Percentiles rank a stretch among this genome's conserved stretches.
phyloP scores from a whole-genome alignment of 2,797 vertebrate species.

The Coregonus ussuriensis region DNA sequence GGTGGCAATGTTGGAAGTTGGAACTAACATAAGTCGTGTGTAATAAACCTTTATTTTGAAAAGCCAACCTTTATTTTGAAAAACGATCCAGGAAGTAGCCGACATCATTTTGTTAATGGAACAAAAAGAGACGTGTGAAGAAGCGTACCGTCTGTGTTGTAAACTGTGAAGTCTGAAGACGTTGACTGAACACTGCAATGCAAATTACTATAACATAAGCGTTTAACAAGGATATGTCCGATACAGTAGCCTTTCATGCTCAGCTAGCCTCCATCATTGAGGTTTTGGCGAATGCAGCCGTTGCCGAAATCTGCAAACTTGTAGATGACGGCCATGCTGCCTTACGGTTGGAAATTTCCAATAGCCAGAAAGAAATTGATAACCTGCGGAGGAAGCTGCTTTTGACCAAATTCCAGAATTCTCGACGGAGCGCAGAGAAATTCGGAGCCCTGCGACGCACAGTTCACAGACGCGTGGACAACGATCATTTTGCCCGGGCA shows the following conservation, averaged over 20 bases:
- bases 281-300: slow-evolving; percentile 58
- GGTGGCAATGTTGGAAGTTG: neutral
- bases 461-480: neutral
- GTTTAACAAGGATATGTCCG: slow-evolving; percentile 3
- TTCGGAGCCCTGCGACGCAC: slow-evolving; percentile 1
- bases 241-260: slow-evolving; percentile 38
- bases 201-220: neutral
- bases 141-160: neutral
- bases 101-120: neutral
- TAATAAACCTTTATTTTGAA: neutral
- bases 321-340: slow-evolving; percentile 54
- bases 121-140: neutral
- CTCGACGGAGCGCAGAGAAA: slow-evolving; percentile 15
- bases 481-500: neutral
- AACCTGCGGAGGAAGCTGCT: slow-evolving; percentile 30
- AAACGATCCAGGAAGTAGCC: neutral
- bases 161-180: neutral
- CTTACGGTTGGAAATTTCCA: neutral
- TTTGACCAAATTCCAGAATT: slow-evolving; percentile 19
- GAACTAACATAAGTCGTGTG: neutral
- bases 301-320: slow-evolving; percentile 60
- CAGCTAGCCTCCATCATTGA: slow-evolving; percentile 61
- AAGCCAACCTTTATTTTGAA: neutral
- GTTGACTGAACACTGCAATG: neutral
- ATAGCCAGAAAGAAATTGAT: slow-evolving; percentile 35